Conservation (phyloP, 2,888 invertebrate species). For the Choreutis nemorana region DNA sequence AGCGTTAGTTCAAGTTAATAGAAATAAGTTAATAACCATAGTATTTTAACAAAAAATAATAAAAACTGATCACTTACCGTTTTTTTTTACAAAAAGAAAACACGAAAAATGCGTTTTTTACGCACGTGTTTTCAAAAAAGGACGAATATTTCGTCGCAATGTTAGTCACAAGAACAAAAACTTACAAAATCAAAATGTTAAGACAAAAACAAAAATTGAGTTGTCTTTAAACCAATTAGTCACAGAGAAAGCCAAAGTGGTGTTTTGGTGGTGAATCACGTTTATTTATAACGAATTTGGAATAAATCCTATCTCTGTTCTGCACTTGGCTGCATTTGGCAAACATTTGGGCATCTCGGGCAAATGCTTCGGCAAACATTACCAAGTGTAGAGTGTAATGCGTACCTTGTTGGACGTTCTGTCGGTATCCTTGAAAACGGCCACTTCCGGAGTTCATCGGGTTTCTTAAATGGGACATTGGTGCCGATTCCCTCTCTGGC, state of each 20-base stretch:
- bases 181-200: conserved; percentile 24
- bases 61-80: conserved; percentile 44
- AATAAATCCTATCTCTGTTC: conserved; percentile 40
- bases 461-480: conserved; percentile 56
- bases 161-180: conserved; percentile 44
- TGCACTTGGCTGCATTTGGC: conserved; percentile 3
- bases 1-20: conserved; percentile 31
- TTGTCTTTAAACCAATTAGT: conserved; percentile 57
- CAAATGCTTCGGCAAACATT: background rate
- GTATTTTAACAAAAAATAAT: conserved; percentile 22
- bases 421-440: conserved; percentile 53
- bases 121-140: conserved; percentile 12
- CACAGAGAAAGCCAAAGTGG: conserved; percentile 49
- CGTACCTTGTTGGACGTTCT: conserved; percentile 60
- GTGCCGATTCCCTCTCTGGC: conserved; percentile 49
- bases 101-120: conserved; percentile 13
- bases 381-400: conserved; percentile 13
- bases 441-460: conserved; percentile 53
- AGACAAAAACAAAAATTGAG: conserved; percentile 34
- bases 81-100: conserved; percentile 7
- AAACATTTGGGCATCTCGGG: background rate
- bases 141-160: conserved; percentile 13
- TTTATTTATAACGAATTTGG: conserved; percentile 17
- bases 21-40: too few species aligned
- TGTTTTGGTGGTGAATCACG: conserved; percentile 41